Base-by-base conservation (phyloP, 2,113 vertebrate genomes). In the Camelus dromedarius region DNA sequence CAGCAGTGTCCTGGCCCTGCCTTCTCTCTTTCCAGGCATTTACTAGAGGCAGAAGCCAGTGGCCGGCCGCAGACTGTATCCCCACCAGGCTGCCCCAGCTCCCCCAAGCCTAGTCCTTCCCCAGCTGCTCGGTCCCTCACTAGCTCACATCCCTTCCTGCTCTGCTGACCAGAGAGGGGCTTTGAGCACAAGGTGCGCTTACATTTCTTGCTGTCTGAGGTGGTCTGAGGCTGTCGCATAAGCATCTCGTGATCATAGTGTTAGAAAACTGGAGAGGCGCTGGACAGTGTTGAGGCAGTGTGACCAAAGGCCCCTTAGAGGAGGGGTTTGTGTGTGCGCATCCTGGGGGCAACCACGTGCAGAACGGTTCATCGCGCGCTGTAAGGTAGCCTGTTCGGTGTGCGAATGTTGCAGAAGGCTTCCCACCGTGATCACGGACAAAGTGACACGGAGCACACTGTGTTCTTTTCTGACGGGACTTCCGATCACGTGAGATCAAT, bases 171-270 rank as follows among this genome's bases (percentile, higher is more conserved):
- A 2, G 4, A 38, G 46, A 73, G 46, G 35, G 0, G 42, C 8
- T 32, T 19, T 58, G 35, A 46, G 42, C 30, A 12, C 38, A 38
- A 2, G 20, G n/a, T 16, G 13, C 16, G 8, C 11, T 35, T 64
- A 8, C 3, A 11, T 30, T 46, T 38, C 11, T 0, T 60, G 69
- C 80, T 3, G 0, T 30, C 50, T 20, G 35, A 58, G 8, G 2
- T 24, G 54, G 18, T 24, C 0, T 18, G 26, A 79, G 64, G 8
- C 19, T 24, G 14, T 86, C 15, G 0, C 19, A 8, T 46, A 24
- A 90, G 12, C 14, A 14, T n/a, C 22, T 54, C 5, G 8, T n/a
- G 3, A 0, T 14, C 24, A 8, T 3, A 8, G n/a, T 24, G 38
- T 83, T 48, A 54, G 48, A 48, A 72, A 32, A 84, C 42, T 2